Base-by-base conservation (phyloP, 2,113 vertebrate genomes). In the Podocnemis expansa region DNA sequence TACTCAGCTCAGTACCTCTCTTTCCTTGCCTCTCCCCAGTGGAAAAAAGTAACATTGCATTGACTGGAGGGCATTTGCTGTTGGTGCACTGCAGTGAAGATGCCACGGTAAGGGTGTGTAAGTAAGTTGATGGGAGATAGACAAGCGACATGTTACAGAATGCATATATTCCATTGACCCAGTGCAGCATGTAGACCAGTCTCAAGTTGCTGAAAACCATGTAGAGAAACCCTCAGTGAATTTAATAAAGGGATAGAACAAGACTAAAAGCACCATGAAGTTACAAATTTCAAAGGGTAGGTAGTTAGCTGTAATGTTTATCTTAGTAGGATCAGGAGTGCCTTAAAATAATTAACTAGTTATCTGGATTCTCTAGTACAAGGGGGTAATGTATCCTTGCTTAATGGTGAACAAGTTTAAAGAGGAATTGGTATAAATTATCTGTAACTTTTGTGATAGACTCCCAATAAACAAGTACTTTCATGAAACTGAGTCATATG, bases 251-350 rank as follows among this genome's bases (percentile, higher is more conserved):
- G 67, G 67, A 22, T 47, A 47, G 24, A 63, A 58, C 0, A 1
- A 85, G 70, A 21, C 31, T 25, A 86, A 52, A 84, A 90, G 45
- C 17, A 27, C n/a, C 38, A n/a, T 38, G 45, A n/a, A 85, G 73
- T 91, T 78, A 75, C 27, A 86, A 67, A 22, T 41, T 73, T 88
- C 12, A 51, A 80, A 80, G 17, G 0, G 0, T 86, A 1, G 58
- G 43, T 29, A 1, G 0, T 63, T 34, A 63, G 60, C 60, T 63
- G 88, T 41, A 13, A 78, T 86, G 75, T 80, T 60, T 14, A 25
- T 55, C 47, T 51, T 80, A 73, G 51, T 13, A 43, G 55, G 19
- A 87, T 63, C 73, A 38, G 45, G 3, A 29, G 29, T 47, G 29
- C 31, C 52, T 63, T 85, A 2, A 7, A 54, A 25, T 3, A 38